Percentiles rank a stretch among this genome's conserved stretches.
Conservation (phyloP, 2,113 vertebrate genomes). For the Gopherus evgoodei region DNA sequence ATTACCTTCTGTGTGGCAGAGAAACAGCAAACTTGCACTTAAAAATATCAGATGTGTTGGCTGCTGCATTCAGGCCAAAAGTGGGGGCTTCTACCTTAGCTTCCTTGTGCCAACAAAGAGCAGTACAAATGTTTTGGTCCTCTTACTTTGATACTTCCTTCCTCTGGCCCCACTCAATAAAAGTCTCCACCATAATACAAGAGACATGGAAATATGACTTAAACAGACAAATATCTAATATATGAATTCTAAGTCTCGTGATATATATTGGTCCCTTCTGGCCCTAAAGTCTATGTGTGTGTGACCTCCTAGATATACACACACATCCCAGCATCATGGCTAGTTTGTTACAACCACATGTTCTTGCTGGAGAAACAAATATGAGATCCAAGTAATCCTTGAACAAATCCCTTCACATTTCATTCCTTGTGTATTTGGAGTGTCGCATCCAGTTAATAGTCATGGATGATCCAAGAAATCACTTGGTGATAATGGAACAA, state of each 20-base stretch:
- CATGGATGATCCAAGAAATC: neutral
- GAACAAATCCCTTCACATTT: neutral
- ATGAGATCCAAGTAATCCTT: neutral
- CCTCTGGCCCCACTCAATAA: neutral
- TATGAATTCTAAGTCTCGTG: neutral
- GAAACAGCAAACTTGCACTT: neutral
- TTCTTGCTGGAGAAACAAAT: neutral
- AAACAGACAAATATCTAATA: neutral
- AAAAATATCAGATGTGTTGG: neutral
- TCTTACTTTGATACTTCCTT: neutral
- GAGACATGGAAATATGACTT: neutral
- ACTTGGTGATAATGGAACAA: neutral
- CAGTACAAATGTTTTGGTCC: neutral
- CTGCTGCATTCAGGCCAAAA: neutral
- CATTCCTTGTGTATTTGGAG: neutral
- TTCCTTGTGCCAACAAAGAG: neutral
- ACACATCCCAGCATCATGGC: neutral
- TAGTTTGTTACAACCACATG: neutral
- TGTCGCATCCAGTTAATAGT: neutral
- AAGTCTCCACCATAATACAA: neutral
- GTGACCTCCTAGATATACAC: neutral
- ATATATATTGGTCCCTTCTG: neutral
- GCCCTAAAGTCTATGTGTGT: neutral
- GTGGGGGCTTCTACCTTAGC: neutral
- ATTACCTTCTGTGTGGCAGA: neutral